phyloP scores from a whole-genome alignment of 2,888 invertebrate genomes.

The Spodoptera exigua region DNA sequence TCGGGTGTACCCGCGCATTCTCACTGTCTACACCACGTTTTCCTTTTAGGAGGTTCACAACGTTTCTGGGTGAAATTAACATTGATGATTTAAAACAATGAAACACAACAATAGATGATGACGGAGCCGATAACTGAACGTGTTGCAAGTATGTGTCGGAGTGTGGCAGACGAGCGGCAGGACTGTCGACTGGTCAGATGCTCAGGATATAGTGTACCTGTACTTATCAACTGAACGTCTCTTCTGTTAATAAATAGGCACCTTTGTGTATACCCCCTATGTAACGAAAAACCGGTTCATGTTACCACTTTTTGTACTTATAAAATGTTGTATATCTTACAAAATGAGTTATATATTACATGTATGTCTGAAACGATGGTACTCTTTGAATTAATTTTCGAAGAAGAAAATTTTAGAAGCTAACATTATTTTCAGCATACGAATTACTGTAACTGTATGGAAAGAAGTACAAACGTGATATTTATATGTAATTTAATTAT shows the following conservation, averaged over 20 bases:
- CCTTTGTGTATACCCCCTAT: conserved; percentile 60
- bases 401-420: conserved; percentile 74
- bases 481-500: conserved; percentile 78
- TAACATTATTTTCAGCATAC: conserved; percentile 77
- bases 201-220: conserved; percentile 53
- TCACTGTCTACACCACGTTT: conserved; percentile 75
- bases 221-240: conserved; percentile 60
- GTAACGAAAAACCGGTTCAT: conserved; percentile 51
- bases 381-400: conserved; percentile 67
- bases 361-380: conserved; percentile 57
- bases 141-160: conserved; percentile 53
- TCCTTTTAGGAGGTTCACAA: conserved; percentile 80
- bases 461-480: conserved; percentile 84
- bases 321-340: conserved; percentile 61
- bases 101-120: conserved; percentile 52
- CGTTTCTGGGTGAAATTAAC: conserved; percentile 71
- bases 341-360: conserved; percentile 65
- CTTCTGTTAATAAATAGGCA: conserved; percentile 61
- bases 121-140: conserved; percentile 46
- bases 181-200: conserved; percentile 63
- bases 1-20: conserved; percentile 81
- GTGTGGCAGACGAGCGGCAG: conserved; percentile 71
- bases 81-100: conserved; percentile 46
- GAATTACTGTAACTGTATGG: conserved; percentile 76
- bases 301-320: conserved; percentile 52